Evolutionary conservation across 2,888 invertebrate genomes (phyloP).

Genomic region (Linyphia triangularis): DNA sequence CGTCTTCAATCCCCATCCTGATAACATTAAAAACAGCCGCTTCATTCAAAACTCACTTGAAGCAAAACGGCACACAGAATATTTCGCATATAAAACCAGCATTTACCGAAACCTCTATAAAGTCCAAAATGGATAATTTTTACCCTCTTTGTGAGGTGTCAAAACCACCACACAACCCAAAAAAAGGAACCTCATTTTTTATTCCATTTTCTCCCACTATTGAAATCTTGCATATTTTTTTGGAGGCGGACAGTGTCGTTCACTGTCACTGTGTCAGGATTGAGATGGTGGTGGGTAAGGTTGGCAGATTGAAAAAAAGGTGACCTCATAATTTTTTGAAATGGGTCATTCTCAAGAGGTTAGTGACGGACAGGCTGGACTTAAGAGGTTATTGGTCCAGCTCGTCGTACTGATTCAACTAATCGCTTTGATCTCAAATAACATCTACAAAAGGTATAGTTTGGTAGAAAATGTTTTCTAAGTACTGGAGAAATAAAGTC

Average conservation of each 20-base stretch:
- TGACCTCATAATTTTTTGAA: too few relatives aligned
- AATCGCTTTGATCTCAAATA: too few relatives aligned
- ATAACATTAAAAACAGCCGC: constrained; percentile 66
- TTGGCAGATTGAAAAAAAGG: too few relatives aligned
- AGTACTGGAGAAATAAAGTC: too few relatives aligned
- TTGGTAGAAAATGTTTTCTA: too few relatives aligned
- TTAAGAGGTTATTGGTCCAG: too few relatives aligned
- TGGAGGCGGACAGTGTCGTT: constrained; percentile 53
- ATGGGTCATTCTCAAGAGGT: too few relatives aligned
- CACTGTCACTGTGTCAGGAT: constrained; percentile 55
- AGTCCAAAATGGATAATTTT: constrained; percentile 73
- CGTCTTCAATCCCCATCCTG: background rate
- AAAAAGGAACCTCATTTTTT: constrained; percentile 68
- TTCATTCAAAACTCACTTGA: constrained; percentile 53
- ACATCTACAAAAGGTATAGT: too few relatives aligned
- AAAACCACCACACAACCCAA: constrained; percentile 52
- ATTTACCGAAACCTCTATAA: constrained; percentile 58
- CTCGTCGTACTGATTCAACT: too few relatives aligned
- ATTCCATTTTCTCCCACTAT: constrained; percentile 73
- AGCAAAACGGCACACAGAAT: constrained; percentile 50
- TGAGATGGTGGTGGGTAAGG: background rate
- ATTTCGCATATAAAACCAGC: constrained; percentile 72
- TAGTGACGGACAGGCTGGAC: too few relatives aligned
- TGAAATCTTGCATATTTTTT: constrained; percentile 56
- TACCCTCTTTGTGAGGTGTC: constrained; percentile 67